Conservation (phyloP, 2,888 invertebrate genomes). For the Meiosimyza platycephala region DNA sequence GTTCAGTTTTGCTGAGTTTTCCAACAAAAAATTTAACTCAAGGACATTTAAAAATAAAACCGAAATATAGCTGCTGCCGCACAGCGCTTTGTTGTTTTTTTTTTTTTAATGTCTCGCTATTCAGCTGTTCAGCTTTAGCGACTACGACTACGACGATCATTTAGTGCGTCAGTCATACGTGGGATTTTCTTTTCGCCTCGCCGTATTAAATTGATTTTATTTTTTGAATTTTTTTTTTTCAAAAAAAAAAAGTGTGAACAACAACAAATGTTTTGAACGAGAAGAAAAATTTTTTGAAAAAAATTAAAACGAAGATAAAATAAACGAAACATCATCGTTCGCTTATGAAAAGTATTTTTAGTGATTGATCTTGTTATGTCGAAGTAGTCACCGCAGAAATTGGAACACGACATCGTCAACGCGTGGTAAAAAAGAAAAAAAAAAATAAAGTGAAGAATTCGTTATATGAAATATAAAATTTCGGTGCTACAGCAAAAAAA, state of each 20-base stretch:
- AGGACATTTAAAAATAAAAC: slow-evolving; percentile 65
- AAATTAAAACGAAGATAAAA: too few relatives aligned
- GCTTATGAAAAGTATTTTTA: slow-evolving; percentile 52
- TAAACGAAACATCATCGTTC: too few relatives aligned
- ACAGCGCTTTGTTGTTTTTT: slow-evolving; percentile 35
- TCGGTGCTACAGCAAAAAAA: slow-evolving; percentile 26
- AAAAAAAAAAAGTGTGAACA: slow-evolving; percentile 15
- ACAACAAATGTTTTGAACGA: neutral
- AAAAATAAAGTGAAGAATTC: too few relatives aligned
- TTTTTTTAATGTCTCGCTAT: neutral
- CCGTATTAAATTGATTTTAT: neutral
- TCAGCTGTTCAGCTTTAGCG: slow-evolving; percentile 13
- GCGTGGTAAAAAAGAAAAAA: neutral
- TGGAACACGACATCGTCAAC: slow-evolving; percentile 23
- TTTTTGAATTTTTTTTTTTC: neutral
- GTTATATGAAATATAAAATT: slow-evolving; percentile 8
- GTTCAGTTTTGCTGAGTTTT: slow-evolving; percentile 37
- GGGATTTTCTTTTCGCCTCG: neutral
- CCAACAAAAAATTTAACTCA: slow-evolving; percentile 55
- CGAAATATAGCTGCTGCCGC: slow-evolving; percentile 57
- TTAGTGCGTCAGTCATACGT: neutral
- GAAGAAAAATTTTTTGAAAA: too few relatives aligned
- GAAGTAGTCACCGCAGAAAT: slow-evolving; percentile 31
- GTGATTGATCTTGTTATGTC: slow-evolving; percentile 52
- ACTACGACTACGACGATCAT: neutral